phyloP scores from a whole-genome alignment of 2,113 vertebrate species.

The Cryptotis parvus region DNA sequence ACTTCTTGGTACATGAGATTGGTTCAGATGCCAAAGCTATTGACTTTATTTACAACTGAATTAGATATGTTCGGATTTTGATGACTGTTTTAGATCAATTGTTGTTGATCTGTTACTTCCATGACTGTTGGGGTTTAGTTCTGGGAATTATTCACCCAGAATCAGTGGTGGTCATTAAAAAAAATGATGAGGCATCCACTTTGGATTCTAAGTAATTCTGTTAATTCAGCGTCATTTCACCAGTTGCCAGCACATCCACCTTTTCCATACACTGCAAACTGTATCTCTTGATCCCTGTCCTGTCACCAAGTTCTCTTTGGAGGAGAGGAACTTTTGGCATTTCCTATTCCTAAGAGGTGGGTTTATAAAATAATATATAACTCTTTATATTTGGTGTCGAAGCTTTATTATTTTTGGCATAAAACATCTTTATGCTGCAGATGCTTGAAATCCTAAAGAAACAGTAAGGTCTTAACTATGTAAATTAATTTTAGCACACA shows the following conservation, averaged over 20 bases:
- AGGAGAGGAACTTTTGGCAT: conserved; percentile 58
- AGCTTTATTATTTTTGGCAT: conserved; percentile 40
- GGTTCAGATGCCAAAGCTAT: neutral
- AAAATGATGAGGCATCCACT: conserved; percentile 36
- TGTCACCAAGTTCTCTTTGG: conserved; percentile 68
- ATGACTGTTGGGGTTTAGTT: neutral
- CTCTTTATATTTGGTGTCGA: conserved; percentile 26
- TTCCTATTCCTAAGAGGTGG: conserved; percentile 46
- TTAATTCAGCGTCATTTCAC: neutral
- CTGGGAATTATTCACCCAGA: conserved; percentile 29
- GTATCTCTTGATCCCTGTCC: neutral
- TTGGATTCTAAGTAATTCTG: conserved; percentile 58
- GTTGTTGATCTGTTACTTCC: neutral
- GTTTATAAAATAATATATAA: conserved; percentile 37
- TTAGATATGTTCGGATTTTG: conserved; percentile 2
- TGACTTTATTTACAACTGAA: neutral
- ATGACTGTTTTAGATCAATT: conserved; percentile 27
- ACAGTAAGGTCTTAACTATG: neutral
- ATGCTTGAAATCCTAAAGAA: conserved; percentile 48
- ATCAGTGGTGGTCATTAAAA: conserved; percentile 1
- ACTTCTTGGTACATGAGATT: neutral
- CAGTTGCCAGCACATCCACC: conserved; percentile 14
- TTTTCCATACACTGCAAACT: conserved; percentile 44
- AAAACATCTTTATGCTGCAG: conserved; percentile 16
- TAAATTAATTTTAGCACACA: conserved; percentile 22